A percentile compares a stretch with the other conserved stretches of the same genome.
Evolutionary conservation across 2,797 vertebrate genomes (phyloP).

Genomic region (Acanthopagrus latus): DNA sequence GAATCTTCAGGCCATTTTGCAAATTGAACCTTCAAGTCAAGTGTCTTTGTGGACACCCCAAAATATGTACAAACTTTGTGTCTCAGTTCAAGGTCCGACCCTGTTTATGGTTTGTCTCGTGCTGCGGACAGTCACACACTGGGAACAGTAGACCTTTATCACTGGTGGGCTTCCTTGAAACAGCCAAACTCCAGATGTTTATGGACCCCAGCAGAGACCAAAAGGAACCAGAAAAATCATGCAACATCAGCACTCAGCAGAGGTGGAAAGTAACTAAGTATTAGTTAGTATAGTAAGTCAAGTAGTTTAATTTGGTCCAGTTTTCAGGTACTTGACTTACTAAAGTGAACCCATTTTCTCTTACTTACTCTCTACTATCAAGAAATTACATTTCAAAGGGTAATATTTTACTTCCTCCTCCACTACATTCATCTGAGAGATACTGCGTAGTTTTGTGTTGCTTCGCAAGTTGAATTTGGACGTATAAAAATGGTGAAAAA

Average conservation of each 20-base stretch:
- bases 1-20: not conserved
- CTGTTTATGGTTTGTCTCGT: constrained; percentile 30
- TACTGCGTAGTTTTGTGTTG: no score
- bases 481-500: not conserved
- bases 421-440: not conserved
- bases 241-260: not conserved
- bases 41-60: not conserved
- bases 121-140: constrained; percentile 13
- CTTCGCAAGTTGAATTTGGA: not conserved
- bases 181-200: constrained; percentile 45
- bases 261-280: not conserved
- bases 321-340: not conserved
- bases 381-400: not conserved
- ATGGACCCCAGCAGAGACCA: constrained; percentile 8
- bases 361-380: not conserved
- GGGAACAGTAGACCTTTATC: constrained; percentile 29
- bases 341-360: not conserved
- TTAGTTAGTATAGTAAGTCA: not conserved
- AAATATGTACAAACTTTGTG: not conserved
- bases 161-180: constrained; percentile 23
- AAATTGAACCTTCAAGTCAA: not conserved
- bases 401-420: not conserved
- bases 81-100: not conserved
- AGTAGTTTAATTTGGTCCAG: not conserved
- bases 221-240: not conserved